Conservation (phyloP, 2,888 invertebrate species). For the Clepsis dumicolana region DNA sequence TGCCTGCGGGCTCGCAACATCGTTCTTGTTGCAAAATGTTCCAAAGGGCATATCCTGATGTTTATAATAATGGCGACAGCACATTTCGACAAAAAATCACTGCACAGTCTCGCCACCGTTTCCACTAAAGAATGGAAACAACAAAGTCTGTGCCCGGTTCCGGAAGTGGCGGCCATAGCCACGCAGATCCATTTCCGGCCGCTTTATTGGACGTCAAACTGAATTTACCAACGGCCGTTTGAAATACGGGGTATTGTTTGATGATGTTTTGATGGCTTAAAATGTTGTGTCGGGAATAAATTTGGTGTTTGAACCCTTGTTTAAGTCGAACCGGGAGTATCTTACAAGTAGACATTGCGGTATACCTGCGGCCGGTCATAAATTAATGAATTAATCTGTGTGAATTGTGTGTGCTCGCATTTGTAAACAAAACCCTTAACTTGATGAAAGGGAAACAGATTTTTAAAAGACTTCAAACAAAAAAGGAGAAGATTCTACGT, state of each 20-base stretch:
- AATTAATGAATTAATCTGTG: too few relatives aligned
- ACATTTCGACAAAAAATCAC: not conserved
- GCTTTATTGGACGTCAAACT: conserved; percentile 59
- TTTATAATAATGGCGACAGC: not conserved
- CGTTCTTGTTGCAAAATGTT: too few relatives aligned
- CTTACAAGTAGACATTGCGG: too few relatives aligned
- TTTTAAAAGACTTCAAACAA: too few relatives aligned
- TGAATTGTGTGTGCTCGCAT: too few relatives aligned
- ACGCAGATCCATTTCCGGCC: conserved; percentile 68
- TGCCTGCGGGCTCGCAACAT: too few relatives aligned
- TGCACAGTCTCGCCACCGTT: not conserved
- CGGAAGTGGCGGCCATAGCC: conserved; percentile 63
- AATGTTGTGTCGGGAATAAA: not conserved
- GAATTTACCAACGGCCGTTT: conserved; percentile 50
- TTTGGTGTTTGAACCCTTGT: not conserved
- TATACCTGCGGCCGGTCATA: too few relatives aligned
- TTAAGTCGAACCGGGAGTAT: too few relatives aligned
- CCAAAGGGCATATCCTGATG: too few relatives aligned
- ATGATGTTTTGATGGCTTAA: conserved; percentile 2
- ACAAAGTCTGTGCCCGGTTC: conserved; percentile 64
- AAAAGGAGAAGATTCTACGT: too few relatives aligned
- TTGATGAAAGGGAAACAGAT: too few relatives aligned
- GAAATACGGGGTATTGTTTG: conserved; percentile 12
- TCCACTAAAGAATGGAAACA: conserved; percentile 49
- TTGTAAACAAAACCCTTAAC: too few relatives aligned